Base-by-base conservation (phyloP, 2,113 vertebrate genomes). In the Entosphenus tridentatus region DNA sequence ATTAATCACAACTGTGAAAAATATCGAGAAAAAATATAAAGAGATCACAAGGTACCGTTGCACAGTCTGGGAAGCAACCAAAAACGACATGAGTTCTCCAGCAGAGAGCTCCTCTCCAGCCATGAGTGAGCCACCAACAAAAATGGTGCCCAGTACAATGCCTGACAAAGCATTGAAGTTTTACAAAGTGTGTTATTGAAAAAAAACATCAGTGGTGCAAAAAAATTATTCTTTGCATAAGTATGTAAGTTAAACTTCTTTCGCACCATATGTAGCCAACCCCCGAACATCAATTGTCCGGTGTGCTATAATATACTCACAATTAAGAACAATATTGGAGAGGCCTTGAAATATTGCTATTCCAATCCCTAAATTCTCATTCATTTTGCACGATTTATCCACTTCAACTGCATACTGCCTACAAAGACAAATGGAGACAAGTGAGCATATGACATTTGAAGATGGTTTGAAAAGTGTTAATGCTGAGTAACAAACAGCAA, bases 1-100 rank as follows among this genome's bases (percentile, higher is more conserved):
- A 39, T 39, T 39, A 39, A 39, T 39, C 39, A 39, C 39, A 39
- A 39, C 39, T 39, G 39, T 39, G 39, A 39, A 39, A 39, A 6
- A 39, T 39, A 39, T 39, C 39, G 39, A 39, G 6, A 39, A 39
- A 39, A 39, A 39, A 39, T 39, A 39, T 39, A 39, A 39, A 39
- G 39, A 39, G 39, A 39, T 39, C 6, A 39, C 39, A 39, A 39
- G 39, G 39, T 65, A 93, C 92, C 90, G 89, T 76, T 96, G 92
- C 71, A 96, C 86, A 0, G 90, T 95, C 76, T 96, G 92, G 0
- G 90, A 91, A 14, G 92, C 88, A 72, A 96, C 86, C 78, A 97
- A 72, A 77, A 97, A 97, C 67, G 90, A 97, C 92, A 95, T 97
- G 74, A 97, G 87, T 71, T 96, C 89, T 3, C 92, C 90, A 0